phyloP scores from a whole-genome alignment of 2,113 vertebrate species.

The Xiphias gladius region DNA sequence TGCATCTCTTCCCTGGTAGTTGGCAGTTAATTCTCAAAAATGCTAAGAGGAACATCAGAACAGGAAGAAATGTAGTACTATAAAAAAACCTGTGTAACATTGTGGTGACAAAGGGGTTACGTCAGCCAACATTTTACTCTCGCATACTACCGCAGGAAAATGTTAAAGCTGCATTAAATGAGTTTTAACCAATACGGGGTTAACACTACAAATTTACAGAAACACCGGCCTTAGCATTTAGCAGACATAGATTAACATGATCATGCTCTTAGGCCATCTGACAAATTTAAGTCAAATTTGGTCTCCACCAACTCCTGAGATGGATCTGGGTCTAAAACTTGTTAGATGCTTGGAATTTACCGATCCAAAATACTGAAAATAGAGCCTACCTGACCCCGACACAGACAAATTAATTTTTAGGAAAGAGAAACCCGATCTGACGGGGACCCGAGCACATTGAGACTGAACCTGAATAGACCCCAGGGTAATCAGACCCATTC shows the following conservation, averaged over 20 bases:
- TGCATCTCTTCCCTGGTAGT: conserved; percentile 20
- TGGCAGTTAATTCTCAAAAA: conserved; percentile 47
- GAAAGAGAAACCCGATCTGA: too few species aligned
- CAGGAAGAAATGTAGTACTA: not conserved
- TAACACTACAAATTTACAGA: not conserved
- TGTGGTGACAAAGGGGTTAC: not conserved
- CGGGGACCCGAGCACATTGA: too few species aligned
- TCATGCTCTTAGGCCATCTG: not conserved
- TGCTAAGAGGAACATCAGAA: conserved; percentile 1
- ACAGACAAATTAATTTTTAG: too few species aligned
- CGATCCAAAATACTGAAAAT: not conserved
- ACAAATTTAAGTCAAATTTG: not conserved
- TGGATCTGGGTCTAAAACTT: too few species aligned
- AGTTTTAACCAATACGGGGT: not conserved
- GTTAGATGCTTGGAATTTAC: too few species aligned
- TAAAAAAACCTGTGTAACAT: not conserved
- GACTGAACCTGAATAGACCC: too few species aligned
- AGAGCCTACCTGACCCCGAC: too few species aligned
- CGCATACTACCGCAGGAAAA: not conserved
- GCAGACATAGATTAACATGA: not conserved
- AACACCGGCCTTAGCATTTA: not conserved
- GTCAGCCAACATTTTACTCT: conserved; percentile 2
- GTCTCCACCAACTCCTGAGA: not conserved
- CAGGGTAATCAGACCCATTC: too few species aligned
- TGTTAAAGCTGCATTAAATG: not conserved